Evolutionary conservation across 2,797 vertebrate genomes (phyloP), one percentile per base, ranked within the genome.

Genomic region (Myiotriccus ornatus): DNA sequence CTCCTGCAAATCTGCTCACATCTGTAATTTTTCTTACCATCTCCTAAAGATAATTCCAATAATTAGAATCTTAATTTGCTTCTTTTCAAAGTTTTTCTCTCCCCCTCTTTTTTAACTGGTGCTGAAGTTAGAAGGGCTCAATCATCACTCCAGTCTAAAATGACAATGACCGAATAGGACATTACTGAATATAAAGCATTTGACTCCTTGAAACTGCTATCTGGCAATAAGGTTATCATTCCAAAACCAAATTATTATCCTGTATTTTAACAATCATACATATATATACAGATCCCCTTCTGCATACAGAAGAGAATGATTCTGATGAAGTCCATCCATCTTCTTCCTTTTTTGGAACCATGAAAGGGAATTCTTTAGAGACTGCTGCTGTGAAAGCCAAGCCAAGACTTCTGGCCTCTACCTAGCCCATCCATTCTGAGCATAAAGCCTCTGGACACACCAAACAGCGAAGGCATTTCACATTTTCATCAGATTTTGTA

Each of bases 371-470:
- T 85, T 65, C 44, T 41, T 35, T 2, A 73, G 1, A 0, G 27
- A 56, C 21, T 47, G 3, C 16, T 67, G 37, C 22, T 47, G 14
- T 22, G 21, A 85, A 82, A 90, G 21, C 44, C 84, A 65, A 49
- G 57, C 10, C 27, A 62, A 57, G 47, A 56, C 20, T 73, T 87
- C 28, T 14, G 24, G 68, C 60, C 37, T 80, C 87, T 53, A 64
- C 24, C n/a, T 62, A 84, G 24, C 15, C 50, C 70, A 89, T 6
- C 12, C 44, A 55, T 41, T 87, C 62, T 56, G n/a, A 90, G 35
- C 43, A 87, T 63, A 56, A 95, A 92, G 75, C 52, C 78, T 74
- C 50, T 19, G 37, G 56, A 44, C 62, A 94, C 55, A 59, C 55
- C 46, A 71, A 73, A 60, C 1, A 91, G 25, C 25, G 84, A 35